Percentiles rank a stretch among this genome's conserved stretches.
Conservation (phyloP, 2,888 invertebrate genomes). For the Epirrhoe alternata region DNA sequence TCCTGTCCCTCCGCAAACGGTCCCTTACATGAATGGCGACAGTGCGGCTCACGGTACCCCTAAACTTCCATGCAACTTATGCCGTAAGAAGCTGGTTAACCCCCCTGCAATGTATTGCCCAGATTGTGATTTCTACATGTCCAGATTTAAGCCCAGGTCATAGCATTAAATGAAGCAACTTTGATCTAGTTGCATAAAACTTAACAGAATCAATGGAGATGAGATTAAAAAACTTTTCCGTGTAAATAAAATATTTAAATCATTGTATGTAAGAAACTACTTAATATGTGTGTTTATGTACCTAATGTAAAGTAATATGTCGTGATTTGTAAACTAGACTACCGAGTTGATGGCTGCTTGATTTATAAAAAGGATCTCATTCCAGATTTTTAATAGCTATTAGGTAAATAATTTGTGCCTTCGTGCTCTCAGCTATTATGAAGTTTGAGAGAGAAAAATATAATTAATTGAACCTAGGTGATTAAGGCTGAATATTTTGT, state of each 20-base stretch:
- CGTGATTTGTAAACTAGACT: constrained; percentile 16
- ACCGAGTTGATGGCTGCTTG: constrained; percentile 38
- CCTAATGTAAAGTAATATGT: neutral
- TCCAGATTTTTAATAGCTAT: constrained; percentile 57
- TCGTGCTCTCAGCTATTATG: constrained; percentile 14
- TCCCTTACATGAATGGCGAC: constrained; percentile 58
- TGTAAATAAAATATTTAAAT: constrained; percentile 23
- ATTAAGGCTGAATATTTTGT: constrained; percentile 39
- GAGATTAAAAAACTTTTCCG: constrained; percentile 11
- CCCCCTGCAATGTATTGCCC: constrained; percentile 93
- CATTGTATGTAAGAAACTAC: too few species aligned
- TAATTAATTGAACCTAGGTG: constrained; percentile 22
- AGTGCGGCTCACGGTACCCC: constrained; percentile 62
- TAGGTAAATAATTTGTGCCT: constrained; percentile 33
- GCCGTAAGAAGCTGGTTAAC: constrained; percentile 92
- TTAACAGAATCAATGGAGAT: constrained; percentile 8
- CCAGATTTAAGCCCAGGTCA: constrained; percentile 89
- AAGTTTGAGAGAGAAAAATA: constrained; percentile 16
- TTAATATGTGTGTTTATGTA: neutral
- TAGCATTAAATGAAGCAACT: constrained; percentile 56
- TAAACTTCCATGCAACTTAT: constrained; percentile 92
- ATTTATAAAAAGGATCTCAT: constrained; percentile 68
- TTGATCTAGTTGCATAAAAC: constrained; percentile 14
- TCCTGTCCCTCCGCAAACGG: constrained; percentile 73
- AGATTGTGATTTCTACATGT: constrained; percentile 97